Evolutionary conservation across 2,888 invertebrate genomes (phyloP).

Genomic region (Plagodis dolabraria): DNA sequence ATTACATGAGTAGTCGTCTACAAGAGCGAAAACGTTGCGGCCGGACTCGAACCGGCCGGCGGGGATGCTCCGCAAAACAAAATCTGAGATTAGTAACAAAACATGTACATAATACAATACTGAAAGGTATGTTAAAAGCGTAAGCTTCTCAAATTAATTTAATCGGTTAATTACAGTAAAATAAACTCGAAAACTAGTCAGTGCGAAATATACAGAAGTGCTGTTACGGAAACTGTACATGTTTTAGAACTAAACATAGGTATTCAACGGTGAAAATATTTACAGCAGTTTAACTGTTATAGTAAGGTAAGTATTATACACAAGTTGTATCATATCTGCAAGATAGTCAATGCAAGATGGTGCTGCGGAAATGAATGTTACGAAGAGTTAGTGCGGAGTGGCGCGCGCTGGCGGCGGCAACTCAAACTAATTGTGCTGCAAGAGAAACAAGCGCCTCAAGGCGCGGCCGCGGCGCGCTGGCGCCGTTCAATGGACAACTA

Average conservation of each 20-base stretch:
- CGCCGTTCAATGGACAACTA: slow-evolving; percentile 80
- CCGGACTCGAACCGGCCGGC: slow-evolving; percentile 68
- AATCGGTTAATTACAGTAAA: slow-evolving; percentile 78
- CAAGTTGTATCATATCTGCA: slow-evolving; percentile 77
- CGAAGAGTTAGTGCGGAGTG: slow-evolving; percentile 81
- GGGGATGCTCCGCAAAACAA: slow-evolving; percentile 65
- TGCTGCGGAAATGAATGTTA: slow-evolving; percentile 84
- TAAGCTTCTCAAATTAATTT: slow-evolving; percentile 82
- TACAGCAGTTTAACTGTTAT: slow-evolving; percentile 81
- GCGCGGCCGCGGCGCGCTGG: slow-evolving; percentile 46
- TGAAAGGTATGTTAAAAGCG: slow-evolving; percentile 82
- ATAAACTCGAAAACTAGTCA: slow-evolving; percentile 81
- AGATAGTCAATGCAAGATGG: slow-evolving; percentile 84
- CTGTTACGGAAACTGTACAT: slow-evolving; percentile 85
- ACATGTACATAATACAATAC: slow-evolving; percentile 80
- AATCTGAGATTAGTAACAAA: slow-evolving; percentile 84
- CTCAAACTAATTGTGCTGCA: slow-evolving; percentile 90
- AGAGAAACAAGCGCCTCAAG: slow-evolving; percentile 86
- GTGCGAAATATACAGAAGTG: slow-evolving; percentile 85
- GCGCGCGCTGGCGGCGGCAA: slow-evolving; percentile 86
- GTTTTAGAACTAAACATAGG: slow-evolving; percentile 86
- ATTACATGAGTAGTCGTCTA: slow-evolving; percentile 81
- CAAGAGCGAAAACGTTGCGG: slow-evolving; percentile 49
- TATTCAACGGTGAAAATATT: slow-evolving; percentile 81
- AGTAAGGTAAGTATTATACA: slow-evolving; percentile 74